A percentile compares a stretch with the other conserved stretches of the same genome.
Evolutionary conservation across 2,113 vertebrate species (phyloP).

Genomic region (Myrmecobius fasciatus): DNA sequence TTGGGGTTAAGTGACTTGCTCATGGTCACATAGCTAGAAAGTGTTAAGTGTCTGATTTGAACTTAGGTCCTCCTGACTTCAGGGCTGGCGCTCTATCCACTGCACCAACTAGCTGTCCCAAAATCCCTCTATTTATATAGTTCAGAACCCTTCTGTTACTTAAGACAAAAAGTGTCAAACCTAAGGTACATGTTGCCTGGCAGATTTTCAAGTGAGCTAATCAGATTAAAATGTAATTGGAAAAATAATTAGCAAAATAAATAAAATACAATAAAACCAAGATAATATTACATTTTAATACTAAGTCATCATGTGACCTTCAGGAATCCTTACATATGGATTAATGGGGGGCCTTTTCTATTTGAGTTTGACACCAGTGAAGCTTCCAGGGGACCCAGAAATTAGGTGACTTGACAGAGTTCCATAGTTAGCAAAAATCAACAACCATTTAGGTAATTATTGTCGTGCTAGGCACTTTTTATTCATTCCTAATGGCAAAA

Average conservation of each 20-base stretch:
- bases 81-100: no score
- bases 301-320: neutral
- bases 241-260: neutral
- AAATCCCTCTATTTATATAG: neutral
- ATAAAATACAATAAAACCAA: neutral
- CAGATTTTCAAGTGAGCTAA: neutral
- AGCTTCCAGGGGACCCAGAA: neutral
- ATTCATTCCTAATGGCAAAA: neutral
- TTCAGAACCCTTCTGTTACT: neutral
- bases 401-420: neutral
- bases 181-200: neutral
- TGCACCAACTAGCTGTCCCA: no score
- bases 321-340: neutral
- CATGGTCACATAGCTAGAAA: no score
- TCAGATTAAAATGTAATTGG: neutral
- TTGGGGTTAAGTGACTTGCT: no score
- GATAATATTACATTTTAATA: neutral
- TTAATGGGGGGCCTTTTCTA: neutral
- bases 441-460: neutral
- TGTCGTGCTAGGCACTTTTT: neutral
- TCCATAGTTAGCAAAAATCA: neutral
- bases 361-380: neutral
- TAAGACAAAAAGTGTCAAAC: neutral
- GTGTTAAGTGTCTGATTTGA: no score
- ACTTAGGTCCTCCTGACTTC: no score